Percentiles rank a stretch among this genome's conserved stretches.
These are phyloP conservation scores for Taurulus bubalis DNA, from an alignment of 2,113 vertebrate genomes.

Conservation along the genomic window DNA sequence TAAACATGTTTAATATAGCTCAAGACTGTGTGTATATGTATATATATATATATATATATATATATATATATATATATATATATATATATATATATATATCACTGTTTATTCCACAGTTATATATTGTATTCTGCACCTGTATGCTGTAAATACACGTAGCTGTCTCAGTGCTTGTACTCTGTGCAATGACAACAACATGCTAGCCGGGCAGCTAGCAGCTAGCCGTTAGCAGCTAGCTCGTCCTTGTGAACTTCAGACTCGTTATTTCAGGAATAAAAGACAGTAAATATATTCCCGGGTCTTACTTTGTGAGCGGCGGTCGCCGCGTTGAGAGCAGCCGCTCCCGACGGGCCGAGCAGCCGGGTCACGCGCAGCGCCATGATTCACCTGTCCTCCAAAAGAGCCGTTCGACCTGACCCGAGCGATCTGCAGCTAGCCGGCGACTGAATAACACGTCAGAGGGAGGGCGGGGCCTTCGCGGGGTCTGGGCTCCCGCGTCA, in stretches of 20 bases:
- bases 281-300: accelerated
- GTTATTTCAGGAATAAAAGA: background rate
- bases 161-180: too few relatives aligned
- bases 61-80: too few relatives aligned
- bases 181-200: too few relatives aligned
- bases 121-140: too few relatives aligned
- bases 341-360: slow-evolving; percentile 64
- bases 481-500: slow-evolving; percentile 21
- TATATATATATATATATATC: too few relatives aligned
- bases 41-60: too few relatives aligned
- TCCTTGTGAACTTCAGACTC: slow-evolving; percentile 65
- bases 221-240: slow-evolving; percentile 46
- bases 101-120: too few relatives aligned
- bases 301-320: slow-evolving; percentile 69
- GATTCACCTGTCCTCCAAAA: slow-evolving; percentile 32
- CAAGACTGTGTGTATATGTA: too few relatives aligned
- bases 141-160: too few relatives aligned
- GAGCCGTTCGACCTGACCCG: slow-evolving; percentile 57
- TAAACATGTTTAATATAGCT: too few relatives aligned
- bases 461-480: background rate
- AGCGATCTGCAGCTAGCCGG: slow-evolving; percentile 7
- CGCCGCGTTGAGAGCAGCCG: slow-evolving; percentile 41
- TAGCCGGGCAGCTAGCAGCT: slow-evolving; percentile 21
- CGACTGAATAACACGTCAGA: slow-evolving; percentile 52
- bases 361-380: slow-evolving; percentile 79